These are phyloP conservation scores for Agrotis segetum DNA, from an alignment of 2,888 invertebrate genomes.

Conservation along the genomic window DNA sequence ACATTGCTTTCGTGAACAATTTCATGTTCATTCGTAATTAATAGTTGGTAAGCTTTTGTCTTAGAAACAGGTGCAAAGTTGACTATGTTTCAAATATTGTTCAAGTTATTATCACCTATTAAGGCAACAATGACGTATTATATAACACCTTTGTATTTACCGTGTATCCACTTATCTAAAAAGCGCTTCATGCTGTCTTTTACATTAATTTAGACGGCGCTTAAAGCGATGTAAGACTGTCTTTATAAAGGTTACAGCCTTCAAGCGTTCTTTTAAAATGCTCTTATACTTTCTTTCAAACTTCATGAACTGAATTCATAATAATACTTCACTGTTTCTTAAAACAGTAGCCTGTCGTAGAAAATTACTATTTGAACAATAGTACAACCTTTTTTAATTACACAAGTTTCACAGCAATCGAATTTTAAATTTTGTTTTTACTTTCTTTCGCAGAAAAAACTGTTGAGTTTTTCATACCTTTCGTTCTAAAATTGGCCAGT, in stretches of 20 bases:
- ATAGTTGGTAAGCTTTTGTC: slow-evolving; percentile 10
- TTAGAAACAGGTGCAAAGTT: slow-evolving; percentile 35
- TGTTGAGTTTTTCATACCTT: not conserved
- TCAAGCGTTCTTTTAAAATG: slow-evolving; percentile 32
- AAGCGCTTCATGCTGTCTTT: slow-evolving; percentile 20
- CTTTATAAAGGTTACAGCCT: slow-evolving; percentile 40
- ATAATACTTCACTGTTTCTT: slow-evolving; percentile 21
- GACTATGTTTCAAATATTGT: slow-evolving; percentile 24
- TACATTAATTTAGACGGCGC: slow-evolving; percentile 27
- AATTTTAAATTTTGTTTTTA: not conserved
- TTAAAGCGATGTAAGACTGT: slow-evolving; percentile 26
- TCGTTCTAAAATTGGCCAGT: not conserved
- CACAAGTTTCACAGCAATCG: not conserved
- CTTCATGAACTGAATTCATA: slow-evolving; percentile 44
- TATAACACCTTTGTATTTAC: slow-evolving; percentile 38
- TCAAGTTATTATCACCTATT: slow-evolving; percentile 44
- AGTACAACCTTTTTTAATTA: not conserved
- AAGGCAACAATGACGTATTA: slow-evolving; percentile 27
- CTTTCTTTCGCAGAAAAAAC: too few relatives aligned
- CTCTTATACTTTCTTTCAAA: slow-evolving; percentile 36
- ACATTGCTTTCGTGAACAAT: slow-evolving; percentile 36
- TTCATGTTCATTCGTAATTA: slow-evolving; percentile 44
- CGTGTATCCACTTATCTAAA: slow-evolving; percentile 1
- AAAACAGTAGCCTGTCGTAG: slow-evolving; percentile 4
- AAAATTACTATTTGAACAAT: slow-evolving; percentile 28